These are phyloP conservation scores for Caenorhabditis panamensis DNA, from an alignment of 2,888 invertebrate genomes.

Conservation along the genomic window DNA sequence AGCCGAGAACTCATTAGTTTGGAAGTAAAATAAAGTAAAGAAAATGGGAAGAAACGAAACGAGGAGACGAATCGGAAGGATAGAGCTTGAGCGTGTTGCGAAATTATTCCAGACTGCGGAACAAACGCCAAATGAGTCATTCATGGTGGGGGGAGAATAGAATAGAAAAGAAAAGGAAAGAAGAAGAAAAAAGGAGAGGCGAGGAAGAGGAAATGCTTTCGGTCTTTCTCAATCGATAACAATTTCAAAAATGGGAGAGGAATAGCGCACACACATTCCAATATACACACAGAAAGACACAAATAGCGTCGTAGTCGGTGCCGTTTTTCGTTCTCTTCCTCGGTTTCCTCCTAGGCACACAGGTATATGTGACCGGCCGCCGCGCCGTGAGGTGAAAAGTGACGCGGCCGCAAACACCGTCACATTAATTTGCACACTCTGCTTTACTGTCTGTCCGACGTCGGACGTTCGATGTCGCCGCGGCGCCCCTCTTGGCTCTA, in stretches of 20 bases:
- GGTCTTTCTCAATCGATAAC: constrained; percentile 36
- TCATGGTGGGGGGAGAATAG: no score
- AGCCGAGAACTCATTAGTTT: constrained; percentile 14
- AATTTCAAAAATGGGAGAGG: constrained; percentile 30
- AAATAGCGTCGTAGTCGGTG: constrained; percentile 41
- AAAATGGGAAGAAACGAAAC: not conserved
- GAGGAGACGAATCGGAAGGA: constrained; percentile 12
- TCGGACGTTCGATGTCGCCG: not conserved
- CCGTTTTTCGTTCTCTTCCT: constrained; percentile 32
- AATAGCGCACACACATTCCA: constrained; percentile 33
- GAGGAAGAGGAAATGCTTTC: not conserved
- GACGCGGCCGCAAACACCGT: constrained; percentile 57
- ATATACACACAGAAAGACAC: constrained; percentile 28
- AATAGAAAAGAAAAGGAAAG: no score
- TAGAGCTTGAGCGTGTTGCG: constrained; percentile 5
- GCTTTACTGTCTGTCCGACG: constrained; percentile 15
- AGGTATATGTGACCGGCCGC: constrained; percentile 29
- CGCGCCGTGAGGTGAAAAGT: constrained; percentile 27
- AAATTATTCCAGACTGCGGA: constrained; percentile 16
- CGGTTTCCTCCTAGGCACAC: constrained; percentile 36
- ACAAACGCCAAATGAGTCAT: not conserved
- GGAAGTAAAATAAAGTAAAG: constrained; percentile 11
- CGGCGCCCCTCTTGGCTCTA: constrained; percentile 34
- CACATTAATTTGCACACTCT: constrained; percentile 53
- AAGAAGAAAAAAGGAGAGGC: not conserved